These are phyloP conservation scores for Serrognathus titanus DNA, from an alignment of 2,888 invertebrate genomes.

Conservation along the genomic window DNA sequence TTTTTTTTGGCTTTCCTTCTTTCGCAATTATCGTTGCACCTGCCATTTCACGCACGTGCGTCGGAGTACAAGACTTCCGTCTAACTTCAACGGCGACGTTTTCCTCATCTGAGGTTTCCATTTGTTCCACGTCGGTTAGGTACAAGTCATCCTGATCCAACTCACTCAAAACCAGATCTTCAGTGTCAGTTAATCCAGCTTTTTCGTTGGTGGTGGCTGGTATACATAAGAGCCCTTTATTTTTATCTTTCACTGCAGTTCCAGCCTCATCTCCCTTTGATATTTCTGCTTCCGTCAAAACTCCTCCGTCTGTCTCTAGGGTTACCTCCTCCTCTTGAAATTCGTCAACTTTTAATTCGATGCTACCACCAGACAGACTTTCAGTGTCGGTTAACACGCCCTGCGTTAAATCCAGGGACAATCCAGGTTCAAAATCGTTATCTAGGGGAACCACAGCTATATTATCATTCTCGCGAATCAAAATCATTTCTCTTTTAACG, in stretches of 20 bases:
- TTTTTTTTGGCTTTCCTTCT: constrained; percentile 32
- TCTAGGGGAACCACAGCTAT: constrained; percentile 14
- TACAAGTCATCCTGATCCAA: constrained; percentile 18
- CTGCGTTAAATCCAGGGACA: constrained; percentile 9
- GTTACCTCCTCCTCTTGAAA: not conserved
- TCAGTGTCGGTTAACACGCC: constrained; percentile 41
- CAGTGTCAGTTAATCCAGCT: constrained; percentile 46
- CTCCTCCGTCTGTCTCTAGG: not conserved
- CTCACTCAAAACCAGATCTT: constrained; percentile 40
- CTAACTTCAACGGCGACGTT: constrained; percentile 17
- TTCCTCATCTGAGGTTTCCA: constrained; percentile 45
- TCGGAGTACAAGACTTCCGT: constrained; percentile 33
- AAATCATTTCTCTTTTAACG: constrained; percentile 49
- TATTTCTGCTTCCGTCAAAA: not conserved
- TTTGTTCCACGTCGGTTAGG: constrained; percentile 48
- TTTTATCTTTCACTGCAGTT: not conserved
- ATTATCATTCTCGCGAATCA: constrained; percentile 38
- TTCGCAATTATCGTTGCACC: constrained; percentile 35
- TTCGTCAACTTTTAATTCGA: not conserved
- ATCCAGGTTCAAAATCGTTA: constrained; percentile 10
- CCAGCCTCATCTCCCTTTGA: not conserved
- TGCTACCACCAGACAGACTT: constrained; percentile 45
- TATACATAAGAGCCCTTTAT: not conserved
- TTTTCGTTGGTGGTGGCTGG: not conserved
- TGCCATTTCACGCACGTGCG: constrained; percentile 35